Base-by-base conservation (phyloP, 2,888 invertebrate genomes). In the Ischnura elegans region DNA sequence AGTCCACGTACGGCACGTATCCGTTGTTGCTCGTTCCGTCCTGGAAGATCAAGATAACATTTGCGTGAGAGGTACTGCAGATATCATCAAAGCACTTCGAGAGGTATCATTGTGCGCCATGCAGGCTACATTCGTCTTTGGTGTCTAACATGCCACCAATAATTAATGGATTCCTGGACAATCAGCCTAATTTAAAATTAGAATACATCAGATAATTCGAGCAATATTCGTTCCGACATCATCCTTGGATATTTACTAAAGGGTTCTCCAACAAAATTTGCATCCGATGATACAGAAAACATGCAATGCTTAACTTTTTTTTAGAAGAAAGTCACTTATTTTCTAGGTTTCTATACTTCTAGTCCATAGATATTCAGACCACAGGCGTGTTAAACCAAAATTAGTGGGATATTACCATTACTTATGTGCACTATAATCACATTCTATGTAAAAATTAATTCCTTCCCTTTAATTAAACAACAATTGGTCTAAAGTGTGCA, bases 1-100 rank as follows among this genome's bases (percentile, higher is more conserved):
- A 99, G 96, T 99, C 98, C 87, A 98, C 98, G 96, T 98, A 99
- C 0, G 98, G 98, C 94, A 98, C 98, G 96, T 98, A 98, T 46
- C 98, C 98, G 95, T 98, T 98, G 96, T 97, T 98, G 96, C 98
- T 98, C 95, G 98, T 98, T 94, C 98, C 98, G 94, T 98, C 97
- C 98, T 98, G 96, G 66, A 95, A 94, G n/a, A 95, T 94, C 94
- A 94, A 95, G 93, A 94, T 94, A 86, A 42, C n/a, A 66, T 93
- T 93, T 87, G 55, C 16, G 36, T 16, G 43, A 55, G n/a, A 51
- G 29, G 16, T 55, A 76, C 16, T 36, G 25, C 29, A 36, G 76
- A 76, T 76, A 76, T 76, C 36, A 76, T 36, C 36, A 36, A 1
- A 36, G n/a, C 36, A 13, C 76, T 36, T 76, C 76, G 8, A 36